phyloP scores from a whole-genome alignment of 2,113 vertebrate genomes.

The Acrocephalus arundinaceus region DNA sequence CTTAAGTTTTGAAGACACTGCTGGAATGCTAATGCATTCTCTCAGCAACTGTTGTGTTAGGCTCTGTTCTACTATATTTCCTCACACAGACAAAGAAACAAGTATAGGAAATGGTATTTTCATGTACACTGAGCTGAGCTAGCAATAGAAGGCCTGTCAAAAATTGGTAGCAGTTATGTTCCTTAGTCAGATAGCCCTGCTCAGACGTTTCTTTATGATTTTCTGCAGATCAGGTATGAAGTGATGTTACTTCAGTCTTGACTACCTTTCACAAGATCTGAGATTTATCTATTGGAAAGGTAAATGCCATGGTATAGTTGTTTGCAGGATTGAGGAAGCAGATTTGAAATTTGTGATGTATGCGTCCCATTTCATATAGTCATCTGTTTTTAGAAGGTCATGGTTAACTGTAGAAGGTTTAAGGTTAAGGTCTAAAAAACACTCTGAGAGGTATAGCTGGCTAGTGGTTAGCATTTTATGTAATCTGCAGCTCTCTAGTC shows the following conservation, averaged over 20 bases:
- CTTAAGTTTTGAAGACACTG: neutral
- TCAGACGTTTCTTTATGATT: neutral
- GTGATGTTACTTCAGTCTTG: fast-evolving
- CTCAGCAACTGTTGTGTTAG: neutral
- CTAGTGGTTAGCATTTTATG: neutral
- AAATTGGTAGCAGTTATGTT: neutral
- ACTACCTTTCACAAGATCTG: neutral
- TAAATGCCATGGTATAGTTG: neutral
- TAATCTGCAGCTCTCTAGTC: neutral
- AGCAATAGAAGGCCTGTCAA: neutral
- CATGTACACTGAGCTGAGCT: neutral
- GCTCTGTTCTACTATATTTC: neutral
- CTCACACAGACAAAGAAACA: neutral
- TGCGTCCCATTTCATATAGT: neutral
- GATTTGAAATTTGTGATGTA: neutral
- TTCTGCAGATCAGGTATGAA: neutral
- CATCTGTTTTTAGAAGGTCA: neutral
- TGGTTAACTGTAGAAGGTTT: neutral
- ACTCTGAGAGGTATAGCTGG: neutral
- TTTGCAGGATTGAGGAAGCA: neutral
- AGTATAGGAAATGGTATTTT: neutral
- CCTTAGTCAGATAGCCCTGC: neutral
- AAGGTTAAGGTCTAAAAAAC: neutral
- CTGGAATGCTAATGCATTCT: neutral
- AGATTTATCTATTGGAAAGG: neutral